Evolutionary conservation across 2,797 vertebrate genomes (phyloP).

Genomic region (Cichlasoma orientale): DNA sequence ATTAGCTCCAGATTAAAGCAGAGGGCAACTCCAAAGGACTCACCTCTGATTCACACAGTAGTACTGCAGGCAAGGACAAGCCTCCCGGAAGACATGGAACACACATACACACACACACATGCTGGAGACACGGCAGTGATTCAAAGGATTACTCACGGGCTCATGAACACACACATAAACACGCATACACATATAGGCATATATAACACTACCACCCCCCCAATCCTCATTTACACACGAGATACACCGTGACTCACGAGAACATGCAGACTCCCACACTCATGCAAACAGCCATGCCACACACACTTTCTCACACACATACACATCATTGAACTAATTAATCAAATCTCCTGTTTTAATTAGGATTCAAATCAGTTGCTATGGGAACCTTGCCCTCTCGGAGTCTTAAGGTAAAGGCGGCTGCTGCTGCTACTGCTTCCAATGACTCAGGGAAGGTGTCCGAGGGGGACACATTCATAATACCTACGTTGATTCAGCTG

Average conservation of each 20-base stretch:
- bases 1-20: slow-evolving; percentile 77
- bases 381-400: slow-evolving; percentile 76
- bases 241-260: slow-evolving; percentile 57
- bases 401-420: slow-evolving; percentile 71
- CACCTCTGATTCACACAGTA: slow-evolving; percentile 76
- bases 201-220: slow-evolving; percentile 38
- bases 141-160: slow-evolving; percentile 68
- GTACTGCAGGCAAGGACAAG: slow-evolving; percentile 76
- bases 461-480: slow-evolving; percentile 57
- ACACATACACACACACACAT: slow-evolving; percentile 43
- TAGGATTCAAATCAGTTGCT: slow-evolving; percentile 80
- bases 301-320: slow-evolving; percentile 15
- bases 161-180: slow-evolving; percentile 38
- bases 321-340: slow-evolving; percentile 70
- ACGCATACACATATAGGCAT: slow-evolving; percentile 23
- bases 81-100: slow-evolving; percentile 63
- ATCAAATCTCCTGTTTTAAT: slow-evolving; percentile 81
- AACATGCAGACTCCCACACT: slow-evolving; percentile 58
- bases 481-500: slow-evolving; percentile 64
- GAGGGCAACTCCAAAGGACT: slow-evolving; percentile 74
- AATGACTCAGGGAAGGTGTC: slow-evolving; percentile 56
- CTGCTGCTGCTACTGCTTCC: slow-evolving; percentile 28
- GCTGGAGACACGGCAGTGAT: slow-evolving; percentile 53
- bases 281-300: slow-evolving; percentile 20
- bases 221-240: slow-evolving; percentile 56